phyloP scores from a whole-genome alignment of 2,888 invertebrate genomes.

The Stenchaetothrips biformis region DNA sequence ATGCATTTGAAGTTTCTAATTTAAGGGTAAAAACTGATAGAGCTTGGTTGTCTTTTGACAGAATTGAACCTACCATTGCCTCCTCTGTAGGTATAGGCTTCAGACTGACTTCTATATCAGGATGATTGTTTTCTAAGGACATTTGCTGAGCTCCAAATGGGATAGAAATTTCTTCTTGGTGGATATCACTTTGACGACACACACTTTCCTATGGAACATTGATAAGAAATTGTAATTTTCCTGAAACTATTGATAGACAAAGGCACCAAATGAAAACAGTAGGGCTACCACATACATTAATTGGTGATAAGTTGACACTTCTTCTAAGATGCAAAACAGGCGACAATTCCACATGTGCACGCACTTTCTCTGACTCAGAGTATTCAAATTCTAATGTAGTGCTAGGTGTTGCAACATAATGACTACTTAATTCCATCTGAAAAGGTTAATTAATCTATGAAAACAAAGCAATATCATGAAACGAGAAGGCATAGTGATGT shows the following conservation, averaged over 20 bases:
- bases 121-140: not conserved
- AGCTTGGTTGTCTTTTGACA: not conserved
- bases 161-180: not conserved
- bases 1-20: too few species aligned
- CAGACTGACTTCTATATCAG: not conserved
- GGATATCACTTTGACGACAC: not conserved
- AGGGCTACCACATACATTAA: not conserved
- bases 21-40: too few species aligned
- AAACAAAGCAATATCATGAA: not conserved
- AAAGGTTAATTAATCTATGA: not conserved
- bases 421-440: conserved; percentile 15
- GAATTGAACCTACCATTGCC: not conserved
- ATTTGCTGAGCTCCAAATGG: not conserved
- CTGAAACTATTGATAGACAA: not conserved
- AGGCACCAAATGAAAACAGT: too few species aligned
- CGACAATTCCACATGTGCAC: conserved; percentile 1
- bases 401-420: conserved; percentile 10
- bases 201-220: not conserved
- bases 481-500: not conserved
- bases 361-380: not conserved
- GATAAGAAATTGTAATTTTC: not conserved
- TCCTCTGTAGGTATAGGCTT: not conserved
- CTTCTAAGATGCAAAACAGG: conserved; percentile 11
- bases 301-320: not conserved
- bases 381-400: conserved; percentile 15